phyloP scores from a whole-genome alignment of 2,113 vertebrate genomes.

The Lycocorax pyrrhopterus region DNA sequence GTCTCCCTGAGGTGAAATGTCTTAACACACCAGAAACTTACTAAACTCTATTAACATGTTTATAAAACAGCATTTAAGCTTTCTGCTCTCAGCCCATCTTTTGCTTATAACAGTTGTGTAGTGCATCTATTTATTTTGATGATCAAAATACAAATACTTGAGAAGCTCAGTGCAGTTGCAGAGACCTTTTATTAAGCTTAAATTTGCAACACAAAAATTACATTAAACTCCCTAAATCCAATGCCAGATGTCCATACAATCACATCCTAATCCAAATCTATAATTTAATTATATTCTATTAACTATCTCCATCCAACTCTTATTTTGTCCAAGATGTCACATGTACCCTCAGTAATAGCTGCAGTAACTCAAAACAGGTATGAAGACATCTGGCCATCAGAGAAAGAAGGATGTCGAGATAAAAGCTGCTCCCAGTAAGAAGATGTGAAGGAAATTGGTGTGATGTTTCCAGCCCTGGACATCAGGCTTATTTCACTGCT shows the following conservation, averaged over 20 bases:
- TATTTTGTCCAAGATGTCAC: not conserved
- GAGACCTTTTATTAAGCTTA: not conserved
- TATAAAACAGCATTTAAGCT: not conserved
- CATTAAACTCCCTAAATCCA: not conserved
- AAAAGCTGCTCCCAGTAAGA: not conserved
- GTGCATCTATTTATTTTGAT: not conserved
- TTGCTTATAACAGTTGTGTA: not conserved
- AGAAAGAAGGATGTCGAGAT: not conserved
- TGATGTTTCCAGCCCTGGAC: not conserved
- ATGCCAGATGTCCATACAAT: not conserved
- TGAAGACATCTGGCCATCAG: not conserved
- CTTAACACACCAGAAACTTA: not conserved
- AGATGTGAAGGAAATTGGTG: not conserved
- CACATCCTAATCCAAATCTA: not conserved
- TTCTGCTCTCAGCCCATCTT: not conserved
- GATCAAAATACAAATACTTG: not conserved
- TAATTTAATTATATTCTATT: not conserved
- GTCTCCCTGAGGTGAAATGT: not conserved
- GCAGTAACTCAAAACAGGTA: slow-evolving; percentile 12
- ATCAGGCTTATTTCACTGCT: not conserved
- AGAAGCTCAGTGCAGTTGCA: not conserved
- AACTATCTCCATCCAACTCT: not conserved
- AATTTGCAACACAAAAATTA: not conserved
- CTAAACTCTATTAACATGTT: not conserved
- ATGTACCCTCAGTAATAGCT: not conserved